Evolutionary conservation across 2,888 invertebrate species (phyloP).

Genomic region (Drosophila nr. fundita): DNA sequence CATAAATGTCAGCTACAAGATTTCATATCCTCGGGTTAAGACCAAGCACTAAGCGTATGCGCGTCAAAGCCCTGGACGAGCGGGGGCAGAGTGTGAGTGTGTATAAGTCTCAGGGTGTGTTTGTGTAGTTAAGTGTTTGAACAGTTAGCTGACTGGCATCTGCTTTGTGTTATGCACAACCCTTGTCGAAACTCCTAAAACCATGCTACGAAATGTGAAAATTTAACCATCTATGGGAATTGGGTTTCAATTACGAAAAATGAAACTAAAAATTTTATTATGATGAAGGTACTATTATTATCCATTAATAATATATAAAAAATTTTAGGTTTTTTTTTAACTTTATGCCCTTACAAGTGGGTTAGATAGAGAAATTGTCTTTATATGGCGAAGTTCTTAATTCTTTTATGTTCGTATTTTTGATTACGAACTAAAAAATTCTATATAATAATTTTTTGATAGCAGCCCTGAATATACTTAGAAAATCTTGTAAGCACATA

Average conservation of each 20-base stretch:
- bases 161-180: background rate
- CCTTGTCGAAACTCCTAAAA: slow-evolving; percentile 3
- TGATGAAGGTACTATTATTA: slow-evolving; percentile 2
- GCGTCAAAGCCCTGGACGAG: slow-evolving; percentile 44
- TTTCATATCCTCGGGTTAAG: slow-evolving; percentile 68
- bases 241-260: slow-evolving; percentile 26
- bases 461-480: background rate
- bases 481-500: background rate
- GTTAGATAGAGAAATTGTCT: background rate
- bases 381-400: background rate
- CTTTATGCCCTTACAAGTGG: slow-evolving; percentile 7
- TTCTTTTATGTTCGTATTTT: background rate
- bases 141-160: slow-evolving; percentile 31
- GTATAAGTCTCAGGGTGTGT: slow-evolving; percentile 10
- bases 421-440: background rate
- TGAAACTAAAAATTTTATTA: slow-evolving; percentile 11
- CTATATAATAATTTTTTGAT: background rate
- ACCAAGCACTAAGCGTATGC: slow-evolving; percentile 69
- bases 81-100: slow-evolving; percentile 1
- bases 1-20: slow-evolving; percentile 78
- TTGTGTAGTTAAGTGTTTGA: slow-evolving; percentile 39
- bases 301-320: background rate
- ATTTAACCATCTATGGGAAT: slow-evolving; percentile 15
- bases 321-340: background rate
- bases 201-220: slow-evolving; percentile 16